These are phyloP conservation scores for Tuberolachnus salignus DNA, from an alignment of 2,888 invertebrate species.

Conservation along the genomic window DNA sequence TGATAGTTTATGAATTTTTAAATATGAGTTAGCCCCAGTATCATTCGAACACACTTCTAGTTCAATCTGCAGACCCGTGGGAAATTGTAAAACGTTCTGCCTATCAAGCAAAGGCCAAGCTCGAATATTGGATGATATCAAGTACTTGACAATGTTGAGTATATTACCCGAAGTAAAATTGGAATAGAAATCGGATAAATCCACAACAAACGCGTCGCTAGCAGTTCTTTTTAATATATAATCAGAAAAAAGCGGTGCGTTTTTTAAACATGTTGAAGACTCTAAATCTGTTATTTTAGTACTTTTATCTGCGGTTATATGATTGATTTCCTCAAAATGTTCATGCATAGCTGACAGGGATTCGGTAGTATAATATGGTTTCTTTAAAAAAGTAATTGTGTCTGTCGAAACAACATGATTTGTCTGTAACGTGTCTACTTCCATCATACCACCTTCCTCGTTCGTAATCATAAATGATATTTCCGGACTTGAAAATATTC, in stretches of 20 bases:
- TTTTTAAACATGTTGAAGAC: slow-evolving; percentile 43
- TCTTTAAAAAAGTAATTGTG: background rate
- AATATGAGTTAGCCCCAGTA: slow-evolving; percentile 64
- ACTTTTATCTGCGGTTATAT: background rate
- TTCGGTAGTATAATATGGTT: background rate
- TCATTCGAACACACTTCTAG: slow-evolving; percentile 79
- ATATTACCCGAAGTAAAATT: slow-evolving; percentile 80
- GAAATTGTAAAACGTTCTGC: slow-evolving; percentile 69
- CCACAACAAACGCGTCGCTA: slow-evolving; percentile 68
- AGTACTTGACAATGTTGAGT: slow-evolving; percentile 73
- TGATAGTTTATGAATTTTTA: slow-evolving; percentile 84
- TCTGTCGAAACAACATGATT: background rate
- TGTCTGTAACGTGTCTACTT: slow-evolving; percentile 41
- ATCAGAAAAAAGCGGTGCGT: slow-evolving; percentile 45
- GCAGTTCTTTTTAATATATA: slow-evolving; percentile 53
- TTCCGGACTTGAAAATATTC: slow-evolving; percentile 25
- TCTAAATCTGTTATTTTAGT: slow-evolving; percentile 31
- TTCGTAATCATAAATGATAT: slow-evolving; percentile 48
- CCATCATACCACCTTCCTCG: slow-evolving; percentile 52
- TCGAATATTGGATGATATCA: slow-evolving; percentile 62
- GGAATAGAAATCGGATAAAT: slow-evolving; percentile 79
- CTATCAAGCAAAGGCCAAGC: slow-evolving; percentile 70
- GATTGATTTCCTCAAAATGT: slow-evolving; percentile 25
- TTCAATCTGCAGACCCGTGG: slow-evolving; percentile 85
- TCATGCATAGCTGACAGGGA: background rate